phyloP scores from a whole-genome alignment of 2,797 vertebrate species.

The Hephaestus fuliginosus region DNA sequence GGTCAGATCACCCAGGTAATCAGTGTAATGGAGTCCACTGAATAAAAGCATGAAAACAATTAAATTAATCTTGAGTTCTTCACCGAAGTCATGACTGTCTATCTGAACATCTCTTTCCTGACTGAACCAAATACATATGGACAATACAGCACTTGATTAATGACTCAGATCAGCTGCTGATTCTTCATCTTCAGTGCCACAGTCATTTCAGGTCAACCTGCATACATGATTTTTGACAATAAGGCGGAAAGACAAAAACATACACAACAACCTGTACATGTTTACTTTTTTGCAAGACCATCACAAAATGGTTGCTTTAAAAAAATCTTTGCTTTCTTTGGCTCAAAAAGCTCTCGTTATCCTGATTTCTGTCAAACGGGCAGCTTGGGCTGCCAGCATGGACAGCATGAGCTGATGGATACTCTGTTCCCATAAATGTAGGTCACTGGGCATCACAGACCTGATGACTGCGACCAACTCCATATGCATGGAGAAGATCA shows the following conservation, averaged over 20 bases:
- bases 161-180: neutral
- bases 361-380: neutral
- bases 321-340: neutral
- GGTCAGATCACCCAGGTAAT: conserved; percentile 45
- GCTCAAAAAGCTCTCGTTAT: neutral
- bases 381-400: neutral
- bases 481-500: conserved; percentile 65
- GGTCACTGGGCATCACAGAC: conserved; percentile 62
- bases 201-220: conserved; percentile 37
- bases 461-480: conserved; percentile 45
- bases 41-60: conserved; percentile 30
- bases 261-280: no score
- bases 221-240: neutral
- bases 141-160: neutral
- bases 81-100: conserved; percentile 18
- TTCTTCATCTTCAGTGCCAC: neutral
- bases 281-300: no score
- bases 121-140: conserved; percentile 19
- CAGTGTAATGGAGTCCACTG: conserved; percentile 39
- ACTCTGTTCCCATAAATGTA: conserved; percentile 56
- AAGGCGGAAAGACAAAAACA: neutral
- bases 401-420: conserved; percentile 33
- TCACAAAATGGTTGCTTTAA: no score
- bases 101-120: neutral
- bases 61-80: neutral